A percentile compares a stretch with the other conserved stretches of the same genome.
Evolutionary conservation across 2,113 vertebrate species (phyloP).

Genomic region (Cyanoramphus novaezelandiae): DNA sequence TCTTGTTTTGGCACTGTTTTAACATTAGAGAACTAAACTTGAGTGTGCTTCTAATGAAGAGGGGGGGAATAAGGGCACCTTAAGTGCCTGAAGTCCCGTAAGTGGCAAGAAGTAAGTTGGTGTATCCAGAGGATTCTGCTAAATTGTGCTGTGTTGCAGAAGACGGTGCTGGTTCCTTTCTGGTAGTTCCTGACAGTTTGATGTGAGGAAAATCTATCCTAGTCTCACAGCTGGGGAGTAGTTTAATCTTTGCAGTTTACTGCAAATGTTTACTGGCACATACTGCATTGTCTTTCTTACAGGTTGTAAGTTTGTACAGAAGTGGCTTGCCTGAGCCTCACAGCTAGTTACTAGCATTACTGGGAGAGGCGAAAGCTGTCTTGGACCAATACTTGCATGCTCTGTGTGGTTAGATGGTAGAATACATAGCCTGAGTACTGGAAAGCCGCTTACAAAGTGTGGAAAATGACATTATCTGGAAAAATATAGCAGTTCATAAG

Average conservation of each 20-base stretch:
- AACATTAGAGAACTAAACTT: not conserved
- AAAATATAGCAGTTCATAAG: not conserved
- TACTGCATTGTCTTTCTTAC: not conserved
- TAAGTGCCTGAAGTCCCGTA: not conserved
- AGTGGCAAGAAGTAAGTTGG: not conserved
- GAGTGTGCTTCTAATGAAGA: not conserved
- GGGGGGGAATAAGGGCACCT: not conserved
- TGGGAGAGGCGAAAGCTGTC: not conserved
- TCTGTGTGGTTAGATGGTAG: not conserved
- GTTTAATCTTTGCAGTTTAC: not conserved
- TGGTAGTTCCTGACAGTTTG: not conserved
- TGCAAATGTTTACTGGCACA: not conserved
- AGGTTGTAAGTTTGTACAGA: not conserved
- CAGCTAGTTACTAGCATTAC: not conserved
- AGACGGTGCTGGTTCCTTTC: not conserved
- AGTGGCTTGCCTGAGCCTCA: not conserved
- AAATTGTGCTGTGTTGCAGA: not conserved
- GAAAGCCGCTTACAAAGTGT: not conserved
- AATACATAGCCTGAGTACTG: not conserved
- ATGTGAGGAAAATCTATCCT: not conserved
- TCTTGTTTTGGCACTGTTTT: not conserved
- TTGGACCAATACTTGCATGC: not conserved
- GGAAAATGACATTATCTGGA: not conserved
- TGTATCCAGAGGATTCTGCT: not conserved
- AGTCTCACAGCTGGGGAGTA: not conserved